A percentile compares a stretch with the other conserved stretches of the same genome.
These are phyloP conservation scores for Adelphocoris suturalis DNA, from an alignment of 2,888 invertebrate species.

Conservation along the genomic window DNA sequence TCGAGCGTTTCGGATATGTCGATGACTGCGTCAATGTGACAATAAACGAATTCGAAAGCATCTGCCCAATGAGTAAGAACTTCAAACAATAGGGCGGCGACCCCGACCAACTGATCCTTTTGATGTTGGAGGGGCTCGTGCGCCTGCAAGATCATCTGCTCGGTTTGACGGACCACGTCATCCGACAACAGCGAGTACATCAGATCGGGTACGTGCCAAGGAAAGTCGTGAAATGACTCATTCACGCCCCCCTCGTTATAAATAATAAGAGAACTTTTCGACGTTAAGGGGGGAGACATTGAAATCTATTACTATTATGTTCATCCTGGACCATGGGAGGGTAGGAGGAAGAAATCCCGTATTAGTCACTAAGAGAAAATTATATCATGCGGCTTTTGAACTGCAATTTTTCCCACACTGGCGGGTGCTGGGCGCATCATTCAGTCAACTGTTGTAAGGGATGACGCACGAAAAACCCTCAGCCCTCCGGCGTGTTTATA, in stretches of 20 bases:
- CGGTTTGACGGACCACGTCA: slow-evolving; percentile 44
- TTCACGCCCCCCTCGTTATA: slow-evolving; percentile 49
- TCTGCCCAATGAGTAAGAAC: not conserved
- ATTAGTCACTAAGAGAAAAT: slow-evolving; percentile 62
- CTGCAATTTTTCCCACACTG: slow-evolving; percentile 35
- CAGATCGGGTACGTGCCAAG: not conserved
- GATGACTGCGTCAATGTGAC: not conserved
- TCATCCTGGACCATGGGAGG: not conserved
- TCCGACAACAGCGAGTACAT: not conserved
- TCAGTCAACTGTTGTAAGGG: not conserved
- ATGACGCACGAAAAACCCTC: slow-evolving; percentile 1
- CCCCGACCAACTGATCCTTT: slow-evolving; percentile 33
- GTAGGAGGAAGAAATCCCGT: slow-evolving; percentile 29
- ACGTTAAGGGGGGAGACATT: not conserved
- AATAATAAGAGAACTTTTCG: slow-evolving; percentile 41
- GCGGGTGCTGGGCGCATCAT: slow-evolving; percentile 2
- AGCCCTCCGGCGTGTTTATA: slow-evolving; percentile 2
- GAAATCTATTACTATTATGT: slow-evolving; percentile 54
- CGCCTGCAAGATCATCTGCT: slow-evolving; percentile 37
- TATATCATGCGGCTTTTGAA: slow-evolving; percentile 58
- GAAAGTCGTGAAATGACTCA: slow-evolving; percentile 36
- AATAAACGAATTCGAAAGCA: not conserved
- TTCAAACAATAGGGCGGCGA: not conserved
- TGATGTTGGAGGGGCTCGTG: not conserved
- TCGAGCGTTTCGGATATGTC: too few species aligned